Evolutionary conservation across 2,888 invertebrate species (phyloP).

Genomic region (Eretmocerus hayati): DNA sequence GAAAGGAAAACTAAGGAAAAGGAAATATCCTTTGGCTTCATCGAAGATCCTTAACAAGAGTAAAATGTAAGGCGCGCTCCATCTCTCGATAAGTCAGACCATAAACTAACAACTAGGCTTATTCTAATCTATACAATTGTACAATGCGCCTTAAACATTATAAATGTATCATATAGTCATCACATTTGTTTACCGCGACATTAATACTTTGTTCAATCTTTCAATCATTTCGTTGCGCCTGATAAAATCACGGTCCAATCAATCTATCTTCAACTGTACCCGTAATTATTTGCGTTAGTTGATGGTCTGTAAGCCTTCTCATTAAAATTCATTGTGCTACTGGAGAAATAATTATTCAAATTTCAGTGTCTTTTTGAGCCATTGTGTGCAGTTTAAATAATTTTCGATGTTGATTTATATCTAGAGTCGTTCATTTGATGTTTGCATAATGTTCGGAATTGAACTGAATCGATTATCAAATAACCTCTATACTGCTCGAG

Average conservation of each 20-base stretch:
- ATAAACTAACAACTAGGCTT: conserved; percentile 44
- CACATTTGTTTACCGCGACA: conserved; percentile 29
- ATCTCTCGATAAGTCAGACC: conserved; percentile 34
- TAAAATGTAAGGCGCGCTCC: conserved; percentile 18
- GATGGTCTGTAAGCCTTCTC: conserved; percentile 37
- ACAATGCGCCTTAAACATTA: conserved; percentile 36
- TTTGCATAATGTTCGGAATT: too few relatives aligned
- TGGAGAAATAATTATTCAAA: too few relatives aligned
- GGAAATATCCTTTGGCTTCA: conserved; percentile 20
- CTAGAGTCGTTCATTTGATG: too few relatives aligned
- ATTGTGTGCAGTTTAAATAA: too few relatives aligned
- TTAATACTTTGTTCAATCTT: conserved; percentile 28
- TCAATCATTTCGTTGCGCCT: conserved; percentile 20
- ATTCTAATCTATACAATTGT: conserved; percentile 44
- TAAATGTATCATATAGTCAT: conserved; percentile 30
- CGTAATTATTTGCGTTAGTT: conserved; percentile 37
- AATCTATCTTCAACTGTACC: conserved; percentile 23
- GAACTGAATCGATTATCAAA: too few relatives aligned
- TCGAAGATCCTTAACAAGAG: conserved; percentile 17
- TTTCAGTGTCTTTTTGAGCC: too few relatives aligned
- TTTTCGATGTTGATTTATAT: too few relatives aligned
- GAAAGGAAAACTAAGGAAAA: conserved; percentile 11
- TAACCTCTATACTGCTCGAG: too few relatives aligned
- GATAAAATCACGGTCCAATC: conserved; percentile 24
- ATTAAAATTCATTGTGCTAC: conserved; percentile 14